These are phyloP conservation scores for Temnothorax longispinosus DNA, from an alignment of 1,140 invertebrate genomes.

Conservation along the genomic window DNA sequence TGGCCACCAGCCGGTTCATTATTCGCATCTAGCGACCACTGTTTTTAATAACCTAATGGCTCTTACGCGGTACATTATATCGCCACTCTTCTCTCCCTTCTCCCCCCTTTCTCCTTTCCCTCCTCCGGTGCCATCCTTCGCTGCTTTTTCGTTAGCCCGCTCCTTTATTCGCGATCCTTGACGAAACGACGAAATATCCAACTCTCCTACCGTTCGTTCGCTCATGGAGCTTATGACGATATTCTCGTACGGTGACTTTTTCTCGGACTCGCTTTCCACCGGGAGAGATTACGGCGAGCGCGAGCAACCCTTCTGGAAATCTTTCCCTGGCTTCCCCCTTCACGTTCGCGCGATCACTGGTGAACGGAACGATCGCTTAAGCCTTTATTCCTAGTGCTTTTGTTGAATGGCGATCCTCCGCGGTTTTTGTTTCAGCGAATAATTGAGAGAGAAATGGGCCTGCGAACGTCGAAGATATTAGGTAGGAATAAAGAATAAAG, in stretches of 20 bases:
- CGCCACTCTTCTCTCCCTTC: slow-evolving; percentile 9
- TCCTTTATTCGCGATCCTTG: slow-evolving; percentile 72
- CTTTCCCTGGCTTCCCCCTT: neutral
- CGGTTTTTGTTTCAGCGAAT: slow-evolving; percentile 44
- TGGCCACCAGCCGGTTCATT: slow-evolving; percentile 73
- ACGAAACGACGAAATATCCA: slow-evolving; percentile 69
- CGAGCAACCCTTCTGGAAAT: slow-evolving; percentile 28
- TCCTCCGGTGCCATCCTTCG: neutral
- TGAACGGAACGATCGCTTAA: slow-evolving; percentile 71
- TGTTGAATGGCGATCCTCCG: slow-evolving; percentile 40
- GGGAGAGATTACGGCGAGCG: slow-evolving; percentile 33
- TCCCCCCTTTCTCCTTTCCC: neutral
- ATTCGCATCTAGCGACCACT: slow-evolving; percentile 77
- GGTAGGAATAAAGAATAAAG: slow-evolving; percentile 5
- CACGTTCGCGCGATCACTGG: slow-evolving; percentile 61
- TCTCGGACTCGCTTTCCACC: slow-evolving; percentile 41
- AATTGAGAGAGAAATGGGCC: neutral
- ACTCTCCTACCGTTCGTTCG: slow-evolving; percentile 26
- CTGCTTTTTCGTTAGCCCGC: slow-evolving; percentile 61
- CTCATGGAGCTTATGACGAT: neutral
- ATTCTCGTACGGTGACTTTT: neutral
- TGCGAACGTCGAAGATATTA: slow-evolving; percentile 26
- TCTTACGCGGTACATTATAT: slow-evolving; percentile 81
- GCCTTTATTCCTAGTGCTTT: slow-evolving; percentile 64
- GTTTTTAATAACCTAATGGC: slow-evolving; percentile 86